Percentiles rank a stretch among this genome's conserved stretches.
Conservation (phyloP, 2,113 vertebrate genomes). For the Sinocyclocheilus anophthalmus region DNA sequence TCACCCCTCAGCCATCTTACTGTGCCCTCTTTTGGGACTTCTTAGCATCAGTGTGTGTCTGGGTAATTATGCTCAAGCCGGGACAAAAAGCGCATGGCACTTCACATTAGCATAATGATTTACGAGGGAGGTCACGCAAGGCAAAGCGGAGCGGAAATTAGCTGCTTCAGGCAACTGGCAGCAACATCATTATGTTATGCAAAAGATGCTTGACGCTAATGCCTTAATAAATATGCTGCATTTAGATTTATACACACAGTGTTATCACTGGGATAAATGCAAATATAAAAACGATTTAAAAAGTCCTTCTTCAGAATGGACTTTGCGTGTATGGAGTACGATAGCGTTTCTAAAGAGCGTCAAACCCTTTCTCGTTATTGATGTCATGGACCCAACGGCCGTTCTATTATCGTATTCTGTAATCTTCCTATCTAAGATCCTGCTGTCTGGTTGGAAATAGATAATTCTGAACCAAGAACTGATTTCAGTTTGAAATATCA, state of each 20-base stretch:
- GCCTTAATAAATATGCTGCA: conserved; percentile 36
- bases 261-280: conserved; percentile 22
- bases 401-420: neutral
- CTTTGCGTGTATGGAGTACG: neutral
- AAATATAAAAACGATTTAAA: conserved; percentile 25
- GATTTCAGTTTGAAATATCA: conserved; percentile 21
- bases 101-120: conserved; percentile 63
- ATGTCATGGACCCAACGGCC: neutral
- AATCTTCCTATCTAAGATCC: neutral
- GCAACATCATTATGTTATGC: conserved; percentile 47
- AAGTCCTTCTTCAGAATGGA: conserved; percentile 10
- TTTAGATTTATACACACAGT: conserved; percentile 13
- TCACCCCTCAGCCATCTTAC: conserved; percentile 23
- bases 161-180: conserved; percentile 38
- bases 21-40: conserved; percentile 32
- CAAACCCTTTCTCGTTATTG: neutral
- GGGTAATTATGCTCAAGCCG: conserved; percentile 49
- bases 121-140: conserved; percentile 53
- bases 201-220: conserved; percentile 39
- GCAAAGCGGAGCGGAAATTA: conserved; percentile 45
- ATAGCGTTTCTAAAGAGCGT: neutral
- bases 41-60: conserved; percentile 57
- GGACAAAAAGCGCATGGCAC: conserved; percentile 44
- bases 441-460: neutral
- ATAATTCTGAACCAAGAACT: neutral